A percentile compares a stretch with the other conserved stretches of the same genome.
phyloP scores from a whole-genome alignment of 2,113 vertebrate species.

The Microcebus tavaratra region DNA sequence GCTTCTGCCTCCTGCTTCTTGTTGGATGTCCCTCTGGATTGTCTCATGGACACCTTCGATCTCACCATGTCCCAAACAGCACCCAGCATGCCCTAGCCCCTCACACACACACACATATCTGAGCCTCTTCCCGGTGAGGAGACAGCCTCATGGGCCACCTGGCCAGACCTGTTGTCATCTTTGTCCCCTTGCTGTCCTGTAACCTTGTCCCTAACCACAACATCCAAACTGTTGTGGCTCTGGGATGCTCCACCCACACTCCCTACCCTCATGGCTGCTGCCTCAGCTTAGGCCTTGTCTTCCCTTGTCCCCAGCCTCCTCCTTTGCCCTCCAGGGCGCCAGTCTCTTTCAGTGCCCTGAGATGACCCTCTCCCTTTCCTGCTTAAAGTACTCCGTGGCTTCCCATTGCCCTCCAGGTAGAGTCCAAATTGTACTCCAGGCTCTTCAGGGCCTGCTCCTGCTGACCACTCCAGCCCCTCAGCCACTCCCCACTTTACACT shows the following conservation, averaged over 20 bases:
- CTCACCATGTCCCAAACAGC: background rate
- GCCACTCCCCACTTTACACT: background rate
- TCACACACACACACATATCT: background rate
- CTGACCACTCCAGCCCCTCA: background rate
- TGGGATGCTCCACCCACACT: background rate
- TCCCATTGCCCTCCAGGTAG: background rate
- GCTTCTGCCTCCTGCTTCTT: background rate
- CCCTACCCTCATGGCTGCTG: background rate
- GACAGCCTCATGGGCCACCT: background rate
- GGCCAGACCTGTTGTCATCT: background rate
- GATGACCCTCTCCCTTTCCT: background rate
- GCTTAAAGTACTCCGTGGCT: background rate
- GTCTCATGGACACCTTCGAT: background rate
- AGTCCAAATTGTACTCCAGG: background rate
- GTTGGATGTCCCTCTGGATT: background rate
- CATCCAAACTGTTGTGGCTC: background rate
- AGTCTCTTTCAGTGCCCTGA: background rate
- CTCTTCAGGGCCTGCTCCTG: background rate
- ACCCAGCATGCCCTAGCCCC: rapidly evolving
- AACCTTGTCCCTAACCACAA: background rate
- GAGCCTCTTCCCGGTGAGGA: background rate
- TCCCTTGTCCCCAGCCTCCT: background rate
- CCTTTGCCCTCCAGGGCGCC: background rate
- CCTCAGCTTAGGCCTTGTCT: background rate
- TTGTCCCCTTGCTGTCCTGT: background rate